Conservation (phyloP, 2,888 invertebrate species). For the Limenitis arthemis region DNA sequence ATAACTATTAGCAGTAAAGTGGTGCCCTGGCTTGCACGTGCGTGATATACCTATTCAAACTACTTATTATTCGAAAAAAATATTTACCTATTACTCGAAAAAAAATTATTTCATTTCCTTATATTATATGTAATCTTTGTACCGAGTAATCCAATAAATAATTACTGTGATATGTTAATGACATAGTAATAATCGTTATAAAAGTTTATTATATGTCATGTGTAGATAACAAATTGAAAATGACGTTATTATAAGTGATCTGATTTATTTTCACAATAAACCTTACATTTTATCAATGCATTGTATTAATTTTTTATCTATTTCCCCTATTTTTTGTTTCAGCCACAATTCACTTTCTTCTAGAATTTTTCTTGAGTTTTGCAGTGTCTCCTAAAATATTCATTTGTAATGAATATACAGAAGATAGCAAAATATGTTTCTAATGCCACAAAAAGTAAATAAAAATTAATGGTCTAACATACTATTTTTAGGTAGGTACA, state of each 20-base stretch:
- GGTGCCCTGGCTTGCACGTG: no score
- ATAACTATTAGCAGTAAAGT: background rate
- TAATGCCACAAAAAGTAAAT: background rate
- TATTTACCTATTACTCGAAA: no score
- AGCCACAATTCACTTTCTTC: conserved; percentile 51
- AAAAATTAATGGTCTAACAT: background rate
- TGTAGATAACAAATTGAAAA: conserved; percentile 1
- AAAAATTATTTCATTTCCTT: no score
- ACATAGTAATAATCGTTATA: conserved; percentile 28
- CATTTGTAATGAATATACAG: background rate
- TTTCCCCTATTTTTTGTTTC: conserved; percentile 39
- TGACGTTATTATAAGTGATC: conserved; percentile 26
- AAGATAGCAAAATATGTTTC: background rate
- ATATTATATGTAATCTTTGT: no score
- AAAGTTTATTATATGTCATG: conserved; percentile 5
- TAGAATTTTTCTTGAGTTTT: conserved; percentile 36
- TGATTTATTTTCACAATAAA: conserved; percentile 31
- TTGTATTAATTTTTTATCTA: conserved; percentile 47
- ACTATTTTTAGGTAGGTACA: no score
- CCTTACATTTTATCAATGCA: conserved; percentile 55
- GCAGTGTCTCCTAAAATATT: conserved; percentile 37
- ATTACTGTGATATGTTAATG: conserved; percentile 37
- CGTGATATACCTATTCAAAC: no score
- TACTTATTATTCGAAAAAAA: no score
- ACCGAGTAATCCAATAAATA: conserved; percentile 27